Evolutionary conservation across 2,113 vertebrate species (phyloP), one percentile per base, ranked within the genome.

Genomic region (Struthidea cinerea): DNA sequence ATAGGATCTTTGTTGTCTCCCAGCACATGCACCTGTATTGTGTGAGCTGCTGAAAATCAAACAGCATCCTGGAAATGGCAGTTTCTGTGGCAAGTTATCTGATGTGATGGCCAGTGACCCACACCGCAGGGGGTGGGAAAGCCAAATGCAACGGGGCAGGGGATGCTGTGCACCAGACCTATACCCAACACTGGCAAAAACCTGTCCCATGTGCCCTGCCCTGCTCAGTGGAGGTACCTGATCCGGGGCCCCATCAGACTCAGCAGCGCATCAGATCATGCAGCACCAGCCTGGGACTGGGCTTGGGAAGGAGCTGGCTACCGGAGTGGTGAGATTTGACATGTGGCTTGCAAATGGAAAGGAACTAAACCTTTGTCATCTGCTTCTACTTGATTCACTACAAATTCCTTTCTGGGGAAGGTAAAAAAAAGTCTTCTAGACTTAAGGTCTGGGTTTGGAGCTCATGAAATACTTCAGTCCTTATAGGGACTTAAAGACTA

Each of bases 101-200:
- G 47, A 74, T 3, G 1, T 16, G 24, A 60, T 53, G 56, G n/a
- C 26, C 53, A 33, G 22, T 8, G 42, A 7, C 23, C 49, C 33
- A 59, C 18, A 14, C 49, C 42, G 28, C 39, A 60, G 19, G 8
- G 32, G 13, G 10, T 63, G 30, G 70, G 74, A 33, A 65, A 84
- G 41, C 8, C 28, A 73, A 69, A 77, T 0, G 4, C 10, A 55
- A 15, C 0, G 0, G 41, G 30, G 32, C 30, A 79, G 21, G n/a
- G 63, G 21, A 68, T 56, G 53, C 15, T 1, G 3, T 42, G 88
- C 20, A 63, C 39, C 74, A 84, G 52, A 63, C 3, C 11, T 3
- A 0, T 22, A 39, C 32, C 44, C n/a, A 23, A 16, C 2, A 0
- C 24, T n/a, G 61, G 35, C 61, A 64, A 64, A 77, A 11, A 42